A percentile compares a stretch with the other conserved stretches of the same genome.
These are phyloP conservation scores for Stigmatopora argus DNA, from an alignment of 2,113 vertebrate genomes.

Conservation along the genomic window DNA sequence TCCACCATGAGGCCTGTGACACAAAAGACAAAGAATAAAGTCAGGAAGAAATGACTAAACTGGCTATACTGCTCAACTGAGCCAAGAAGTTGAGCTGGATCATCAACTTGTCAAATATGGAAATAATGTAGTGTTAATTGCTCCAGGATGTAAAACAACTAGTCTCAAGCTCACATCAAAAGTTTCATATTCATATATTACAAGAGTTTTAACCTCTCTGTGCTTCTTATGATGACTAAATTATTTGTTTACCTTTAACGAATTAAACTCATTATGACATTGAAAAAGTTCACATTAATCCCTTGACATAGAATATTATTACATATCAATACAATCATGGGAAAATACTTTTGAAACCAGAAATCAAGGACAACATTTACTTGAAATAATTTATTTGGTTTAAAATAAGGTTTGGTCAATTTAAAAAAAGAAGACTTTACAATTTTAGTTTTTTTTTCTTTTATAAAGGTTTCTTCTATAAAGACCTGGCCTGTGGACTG, in stretches of 20 bases:
- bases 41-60: not conserved
- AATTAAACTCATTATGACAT: too few relatives aligned
- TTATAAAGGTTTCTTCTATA: not conserved
- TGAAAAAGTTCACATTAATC: too few relatives aligned
- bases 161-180: not conserved
- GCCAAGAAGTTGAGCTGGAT: not conserved
- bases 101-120: conserved; percentile 8
- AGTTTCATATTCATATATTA: not conserved
- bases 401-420: too few relatives aligned
- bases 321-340: too few relatives aligned
- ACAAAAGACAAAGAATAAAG: conserved; percentile 1
- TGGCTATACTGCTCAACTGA: not conserved
- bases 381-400: too few relatives aligned
- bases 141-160: not conserved
- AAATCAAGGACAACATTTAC: too few relatives aligned
- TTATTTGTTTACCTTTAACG: not conserved
- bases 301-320: too few relatives aligned
- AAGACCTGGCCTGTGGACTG: not conserved
- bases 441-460: too few relatives aligned
- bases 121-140: not conserved
- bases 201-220: not conserved
- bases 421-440: too few relatives aligned
- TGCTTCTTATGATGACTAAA: not conserved
- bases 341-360: too few relatives aligned
- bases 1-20: too few relatives aligned